phyloP scores from a whole-genome alignment of 2,888 invertebrate genomes.

The Buathra laborator region DNA sequence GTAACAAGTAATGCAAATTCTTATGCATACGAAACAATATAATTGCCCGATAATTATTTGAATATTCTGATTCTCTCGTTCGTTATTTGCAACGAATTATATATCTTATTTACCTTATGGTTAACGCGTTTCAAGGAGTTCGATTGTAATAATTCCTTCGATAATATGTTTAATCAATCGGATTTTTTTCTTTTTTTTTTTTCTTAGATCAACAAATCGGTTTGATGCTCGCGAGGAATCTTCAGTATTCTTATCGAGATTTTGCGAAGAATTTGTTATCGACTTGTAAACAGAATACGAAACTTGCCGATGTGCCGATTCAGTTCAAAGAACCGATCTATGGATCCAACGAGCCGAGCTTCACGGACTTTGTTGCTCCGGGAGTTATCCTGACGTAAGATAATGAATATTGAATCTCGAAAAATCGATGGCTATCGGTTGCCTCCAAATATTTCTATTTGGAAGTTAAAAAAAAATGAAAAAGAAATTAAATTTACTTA shows the following conservation, averaged over 20 bases:
- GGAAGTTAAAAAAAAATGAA: neutral
- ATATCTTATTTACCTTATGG: neutral
- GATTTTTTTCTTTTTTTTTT: neutral
- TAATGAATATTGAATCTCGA: neutral
- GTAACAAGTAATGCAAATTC: slow-evolving; percentile 4
- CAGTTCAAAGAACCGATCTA: slow-evolving; percentile 96
- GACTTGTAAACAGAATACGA: slow-evolving; percentile 92
- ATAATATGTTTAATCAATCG: neutral
- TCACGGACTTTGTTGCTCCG: slow-evolving; percentile 98
- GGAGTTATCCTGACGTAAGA: slow-evolving; percentile 97
- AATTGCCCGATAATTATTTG: neutral
- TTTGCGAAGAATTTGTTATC: slow-evolving; percentile 91
- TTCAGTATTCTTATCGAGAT: slow-evolving; percentile 94
- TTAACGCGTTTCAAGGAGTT: neutral
- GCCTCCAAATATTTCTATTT: neutral
- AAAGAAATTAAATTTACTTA: slow-evolving; percentile 1
- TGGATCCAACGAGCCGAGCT: slow-evolving; percentile 95
- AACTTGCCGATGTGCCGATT: slow-evolving; percentile 95
- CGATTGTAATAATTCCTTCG: neutral
- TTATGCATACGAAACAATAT: neutral
- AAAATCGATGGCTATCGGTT: neutral
- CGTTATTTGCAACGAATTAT: neutral
- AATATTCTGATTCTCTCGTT: neutral
- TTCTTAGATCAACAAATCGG: slow-evolving; percentile 95
- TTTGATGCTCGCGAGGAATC: slow-evolving; percentile 93